These are phyloP conservation scores for Todus mexicanus DNA, from an alignment of 2,797 vertebrate genomes.

Conservation along the genomic window DNA sequence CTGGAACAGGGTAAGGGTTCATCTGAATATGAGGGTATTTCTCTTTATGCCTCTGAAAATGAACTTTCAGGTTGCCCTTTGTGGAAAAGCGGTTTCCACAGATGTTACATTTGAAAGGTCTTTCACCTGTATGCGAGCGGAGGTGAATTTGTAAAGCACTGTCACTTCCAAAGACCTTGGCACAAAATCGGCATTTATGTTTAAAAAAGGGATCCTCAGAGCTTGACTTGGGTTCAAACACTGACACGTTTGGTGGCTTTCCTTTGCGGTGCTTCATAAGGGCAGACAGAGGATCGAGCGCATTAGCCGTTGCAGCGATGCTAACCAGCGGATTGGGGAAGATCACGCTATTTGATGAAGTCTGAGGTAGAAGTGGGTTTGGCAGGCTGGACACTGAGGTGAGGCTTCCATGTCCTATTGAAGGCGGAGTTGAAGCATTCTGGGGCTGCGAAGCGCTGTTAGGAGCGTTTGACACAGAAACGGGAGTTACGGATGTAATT, in stretches of 20 bases:
- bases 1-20: constrained; percentile 99
- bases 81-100: constrained; percentile 99
- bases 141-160: constrained; percentile 98
- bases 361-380: constrained; percentile 93
- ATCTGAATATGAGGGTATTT: constrained; percentile 99
- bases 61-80: constrained; percentile 98
- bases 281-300: constrained; percentile 92
- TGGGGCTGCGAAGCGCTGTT: constrained; percentile 79
- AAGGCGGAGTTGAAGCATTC: constrained; percentile 84
- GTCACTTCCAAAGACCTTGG: constrained; percentile 99
- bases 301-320: constrained; percentile 97
- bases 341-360: constrained; percentile 94
- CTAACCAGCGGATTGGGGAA: constrained; percentile 98
- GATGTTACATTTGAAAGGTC: constrained; percentile 99
- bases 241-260: constrained; percentile 97
- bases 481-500: constrained; percentile 77
- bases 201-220: constrained; percentile 99
- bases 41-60: constrained; percentile 99
- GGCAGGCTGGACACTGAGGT: constrained; percentile 89
- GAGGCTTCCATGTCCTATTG: constrained; percentile 85
- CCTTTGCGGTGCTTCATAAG: constrained; percentile 99
- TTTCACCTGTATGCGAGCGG: constrained; percentile 97
- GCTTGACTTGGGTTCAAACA: constrained; percentile 96
- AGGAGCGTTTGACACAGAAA: constrained; percentile 74
- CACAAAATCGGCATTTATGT: constrained; percentile 99